A percentile compares a stretch with the other conserved stretches of the same genome.
Evolutionary conservation across 2,797 vertebrate species (phyloP).

Genomic region (Prionace glauca): DNA sequence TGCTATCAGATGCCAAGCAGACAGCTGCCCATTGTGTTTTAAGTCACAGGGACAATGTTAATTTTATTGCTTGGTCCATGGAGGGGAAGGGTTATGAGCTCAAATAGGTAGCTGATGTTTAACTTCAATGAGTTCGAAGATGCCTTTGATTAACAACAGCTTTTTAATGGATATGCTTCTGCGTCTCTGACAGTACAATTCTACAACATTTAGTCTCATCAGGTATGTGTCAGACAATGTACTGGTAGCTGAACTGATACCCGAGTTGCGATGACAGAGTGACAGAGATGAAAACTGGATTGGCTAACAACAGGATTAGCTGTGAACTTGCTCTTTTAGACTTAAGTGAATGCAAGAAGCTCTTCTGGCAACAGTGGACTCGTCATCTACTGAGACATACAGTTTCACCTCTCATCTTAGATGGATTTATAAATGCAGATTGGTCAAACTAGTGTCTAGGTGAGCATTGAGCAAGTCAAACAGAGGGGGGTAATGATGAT

Average conservation of each 20-base stretch:
- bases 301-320: neutral
- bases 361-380: neutral
- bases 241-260: neutral
- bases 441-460: neutral
- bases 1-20: neutral
- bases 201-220: neutral
- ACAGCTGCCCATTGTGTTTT: neutral
- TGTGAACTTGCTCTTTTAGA: neutral
- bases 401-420: neutral
- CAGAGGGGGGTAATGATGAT: conserved; percentile 5
- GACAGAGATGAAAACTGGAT: neutral
- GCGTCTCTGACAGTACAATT: neutral
- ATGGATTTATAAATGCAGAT: neutral
- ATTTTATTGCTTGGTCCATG: neutral
- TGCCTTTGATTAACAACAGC: neutral
- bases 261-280: neutral
- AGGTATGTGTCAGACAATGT: neutral
- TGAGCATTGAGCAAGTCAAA: neutral
- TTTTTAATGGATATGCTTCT: neutral
- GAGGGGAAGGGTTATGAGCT: neutral
- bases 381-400: neutral
- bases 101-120: neutral
- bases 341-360: neutral
- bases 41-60: neutral
- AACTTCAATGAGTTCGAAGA: neutral